phyloP scores from a whole-genome alignment of 1,140 invertebrate species.

The Himalopsyche phryganea region DNA sequence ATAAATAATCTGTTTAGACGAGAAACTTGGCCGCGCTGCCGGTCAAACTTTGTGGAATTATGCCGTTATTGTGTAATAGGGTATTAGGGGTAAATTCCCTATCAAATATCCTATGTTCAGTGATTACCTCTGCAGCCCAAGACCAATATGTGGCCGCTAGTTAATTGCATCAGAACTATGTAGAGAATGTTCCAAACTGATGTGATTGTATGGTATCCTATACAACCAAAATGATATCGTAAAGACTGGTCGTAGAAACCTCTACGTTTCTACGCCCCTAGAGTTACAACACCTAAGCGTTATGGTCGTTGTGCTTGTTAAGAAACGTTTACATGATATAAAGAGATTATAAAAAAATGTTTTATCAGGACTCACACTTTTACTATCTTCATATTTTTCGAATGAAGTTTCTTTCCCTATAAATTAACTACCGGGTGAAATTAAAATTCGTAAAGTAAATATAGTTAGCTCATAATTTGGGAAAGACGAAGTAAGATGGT shows the following conservation, averaged over 20 bases:
- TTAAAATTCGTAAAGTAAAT: no score
- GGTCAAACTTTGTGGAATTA: background rate
- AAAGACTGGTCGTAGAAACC: background rate
- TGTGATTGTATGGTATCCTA: background rate
- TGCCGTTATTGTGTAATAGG: background rate
- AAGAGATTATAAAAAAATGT: no score
- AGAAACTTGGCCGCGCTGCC: background rate
- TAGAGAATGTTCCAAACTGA: slow-evolving; percentile 3
- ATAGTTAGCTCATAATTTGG: no score
- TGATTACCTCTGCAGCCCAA: background rate
- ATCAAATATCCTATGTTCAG: background rate
- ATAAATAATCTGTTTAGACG: no score
- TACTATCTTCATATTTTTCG: no score
- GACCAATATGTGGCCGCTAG: slow-evolving; percentile 4
- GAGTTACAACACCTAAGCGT: background rate
- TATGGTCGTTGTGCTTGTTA: background rate
- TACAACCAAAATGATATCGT: background rate
- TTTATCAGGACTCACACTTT: no score
- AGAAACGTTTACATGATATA: background rate
- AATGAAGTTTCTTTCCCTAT: no score
- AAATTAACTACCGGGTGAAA: no score
- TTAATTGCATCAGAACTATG: slow-evolving; percentile 26
- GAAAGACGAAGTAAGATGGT: no score
- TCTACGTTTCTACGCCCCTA: background rate
- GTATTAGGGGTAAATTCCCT: background rate